Conservation (phyloP, 2,888 invertebrate genomes). For the Odontothrips loti region DNA sequence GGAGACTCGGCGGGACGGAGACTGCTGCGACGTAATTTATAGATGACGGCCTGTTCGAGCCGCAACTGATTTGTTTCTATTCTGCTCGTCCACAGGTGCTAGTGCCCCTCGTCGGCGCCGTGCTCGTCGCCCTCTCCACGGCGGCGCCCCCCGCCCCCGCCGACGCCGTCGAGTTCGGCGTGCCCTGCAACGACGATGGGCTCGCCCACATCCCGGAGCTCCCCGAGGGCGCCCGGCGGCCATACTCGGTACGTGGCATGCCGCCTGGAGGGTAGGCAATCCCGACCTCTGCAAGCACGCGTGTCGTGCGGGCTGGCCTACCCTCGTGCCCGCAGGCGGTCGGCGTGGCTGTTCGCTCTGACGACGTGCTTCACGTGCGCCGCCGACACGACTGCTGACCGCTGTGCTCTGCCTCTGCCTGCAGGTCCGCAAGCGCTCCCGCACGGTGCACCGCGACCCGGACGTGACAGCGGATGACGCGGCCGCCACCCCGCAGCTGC, state of each 20-base stretch:
- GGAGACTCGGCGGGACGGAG: no score
- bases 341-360: no score
- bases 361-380: no score
- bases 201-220: conserved; percentile 9
- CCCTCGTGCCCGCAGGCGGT: no score
- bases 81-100: not conserved
- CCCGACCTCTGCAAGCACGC: no score
- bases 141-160: not conserved
- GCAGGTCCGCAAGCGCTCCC: conserved; percentile 12
- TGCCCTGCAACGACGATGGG: conserved; percentile 11
- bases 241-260: not conserved
- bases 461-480: not conserved
- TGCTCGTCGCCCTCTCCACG: not conserved
- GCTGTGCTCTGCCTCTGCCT: not conserved
- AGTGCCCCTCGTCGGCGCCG: not conserved
- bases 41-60: no score
- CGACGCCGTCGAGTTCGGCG: not conserved
- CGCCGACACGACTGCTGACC: no score
- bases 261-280: no score
- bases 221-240: not conserved
- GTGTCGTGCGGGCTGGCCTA: no score
- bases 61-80: not conserved
- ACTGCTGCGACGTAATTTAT: no score
- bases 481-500: conserved; percentile 14
- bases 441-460: conserved; percentile 6